Evolutionary conservation across 2,888 invertebrate species (phyloP), one percentile per base, ranked within the genome.

Genomic region (Punctoribates punctum): DNA sequence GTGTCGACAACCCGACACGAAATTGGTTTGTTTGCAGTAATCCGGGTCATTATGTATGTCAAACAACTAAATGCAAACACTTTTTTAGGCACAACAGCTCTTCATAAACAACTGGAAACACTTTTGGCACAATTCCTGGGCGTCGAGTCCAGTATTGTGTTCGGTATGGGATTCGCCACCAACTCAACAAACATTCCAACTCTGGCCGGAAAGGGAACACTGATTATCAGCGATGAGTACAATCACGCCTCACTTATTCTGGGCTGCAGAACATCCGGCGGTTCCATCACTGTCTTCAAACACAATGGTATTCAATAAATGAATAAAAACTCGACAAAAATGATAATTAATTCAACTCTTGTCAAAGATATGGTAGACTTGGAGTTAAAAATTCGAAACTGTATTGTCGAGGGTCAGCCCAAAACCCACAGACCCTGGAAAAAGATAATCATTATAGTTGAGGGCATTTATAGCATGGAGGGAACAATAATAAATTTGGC

Each of bases 1-100:
- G 86, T 88, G 73, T 88, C 90, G 82, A 91, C 91, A 81, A 84
- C 93, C 73, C 88, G 94, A 75, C 88, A 90, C 77, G 96, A 96
- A 86, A 86, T 94, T 80, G 82, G 84, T 48, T 79, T 60, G 23
- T 17, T 38, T 29, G 2, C 6, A 46, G 27, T 1, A 17, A 70
- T n/a, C 3, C 6, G 29, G 57, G 3, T 54, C 3, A 54, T 8
- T 6, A 25, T 6, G 23, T 57, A 57, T 25, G 29, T 46, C 25
- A 17, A 27, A 46, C 9, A 29, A 48, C 20, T 20, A 29, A 15
- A 4, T 6, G 2, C 48, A 6, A 13, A 48, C n/a, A 48, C n/a
- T 6, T 29, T 54, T 72, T 54, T 57, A 79, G 83, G 84, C 34
- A 80, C 80, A 25, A 29, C 54, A 74, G 83, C 83, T 48, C 80